Evolutionary conservation across 2,888 invertebrate genomes (phyloP).

Genomic region (Tetanocera ferruginea): DNA sequence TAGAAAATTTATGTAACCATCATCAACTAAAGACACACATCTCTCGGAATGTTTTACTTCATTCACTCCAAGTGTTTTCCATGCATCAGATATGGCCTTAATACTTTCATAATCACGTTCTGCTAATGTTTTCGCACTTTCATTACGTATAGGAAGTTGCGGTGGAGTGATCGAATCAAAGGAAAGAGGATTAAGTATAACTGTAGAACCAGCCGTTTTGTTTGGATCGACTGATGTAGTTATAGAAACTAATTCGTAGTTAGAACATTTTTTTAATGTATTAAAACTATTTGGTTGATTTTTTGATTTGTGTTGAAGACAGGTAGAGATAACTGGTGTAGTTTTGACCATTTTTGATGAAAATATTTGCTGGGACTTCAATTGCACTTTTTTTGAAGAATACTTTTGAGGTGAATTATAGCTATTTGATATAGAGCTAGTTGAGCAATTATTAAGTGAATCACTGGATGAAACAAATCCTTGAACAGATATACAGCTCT

Average conservation of each 20-base stretch:
- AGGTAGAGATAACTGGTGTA: background rate
- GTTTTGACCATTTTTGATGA: conserved; percentile 53
- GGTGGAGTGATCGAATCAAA: conserved; percentile 44
- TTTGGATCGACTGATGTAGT: conserved; percentile 64
- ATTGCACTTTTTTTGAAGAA: conserved; percentile 62
- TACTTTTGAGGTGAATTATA: conserved; percentile 26
- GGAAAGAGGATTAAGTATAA: conserved; percentile 64
- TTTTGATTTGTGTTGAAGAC: conserved; percentile 45
- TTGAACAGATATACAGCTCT: conserved; percentile 62
- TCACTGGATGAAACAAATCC: conserved; percentile 67
- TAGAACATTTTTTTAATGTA: conserved; percentile 66
- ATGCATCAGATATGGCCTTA: conserved; percentile 83
- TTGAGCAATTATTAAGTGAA: conserved; percentile 63
- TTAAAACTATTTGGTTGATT: conserved; percentile 60
- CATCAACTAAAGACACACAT: conserved; percentile 53
- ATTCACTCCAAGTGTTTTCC: conserved; percentile 84
- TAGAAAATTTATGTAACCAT: conserved; percentile 66
- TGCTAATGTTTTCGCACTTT: conserved; percentile 53
- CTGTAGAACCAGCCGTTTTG: conserved; percentile 62
- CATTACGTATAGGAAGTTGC: conserved; percentile 60
- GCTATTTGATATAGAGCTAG: conserved; percentile 51
- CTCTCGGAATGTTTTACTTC: conserved; percentile 80
- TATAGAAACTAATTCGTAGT: conserved; percentile 68
- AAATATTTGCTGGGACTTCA: conserved; percentile 68
- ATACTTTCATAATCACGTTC: conserved; percentile 78